phyloP scores from a whole-genome alignment of 2,797 vertebrate species.

The Lateolabrax maculatus region DNA sequence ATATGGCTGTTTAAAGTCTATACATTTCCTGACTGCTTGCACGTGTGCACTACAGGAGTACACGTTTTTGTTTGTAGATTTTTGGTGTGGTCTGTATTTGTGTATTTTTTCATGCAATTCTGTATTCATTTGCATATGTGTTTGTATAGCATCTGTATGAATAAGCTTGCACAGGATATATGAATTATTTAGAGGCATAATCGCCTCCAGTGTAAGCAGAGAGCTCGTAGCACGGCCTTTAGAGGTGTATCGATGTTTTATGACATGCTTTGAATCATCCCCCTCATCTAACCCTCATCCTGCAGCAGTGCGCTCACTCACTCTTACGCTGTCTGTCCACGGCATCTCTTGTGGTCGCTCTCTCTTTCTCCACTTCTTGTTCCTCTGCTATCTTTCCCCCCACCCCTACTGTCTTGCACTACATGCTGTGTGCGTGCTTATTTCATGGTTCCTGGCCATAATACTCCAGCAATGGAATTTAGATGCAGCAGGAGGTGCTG shows the following conservation, averaged over 20 bases:
- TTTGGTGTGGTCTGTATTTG: neutral
- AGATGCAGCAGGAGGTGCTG: constrained; percentile 57
- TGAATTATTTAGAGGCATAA: constrained; percentile 78
- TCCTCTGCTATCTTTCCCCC: neutral
- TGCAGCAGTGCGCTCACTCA: constrained; percentile 41
- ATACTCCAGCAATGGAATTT: constrained; percentile 66
- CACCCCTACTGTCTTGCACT: constrained; percentile 12
- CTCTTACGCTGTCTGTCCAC: constrained; percentile 32
- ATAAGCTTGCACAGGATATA: constrained; percentile 35
- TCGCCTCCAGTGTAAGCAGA: constrained; percentile 65
- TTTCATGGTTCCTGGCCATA: constrained; percentile 63
- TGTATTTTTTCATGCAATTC: neutral
- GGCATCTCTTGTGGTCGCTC: neutral
- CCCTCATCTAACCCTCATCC: constrained; percentile 51
- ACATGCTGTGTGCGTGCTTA: constrained; percentile 23
- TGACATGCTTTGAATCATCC: constrained; percentile 75
- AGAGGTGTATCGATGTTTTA: constrained; percentile 77
- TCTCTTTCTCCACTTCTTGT: neutral
- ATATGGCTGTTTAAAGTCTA: too few relatives aligned
- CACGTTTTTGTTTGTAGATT: neutral
- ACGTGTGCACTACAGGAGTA: neutral
- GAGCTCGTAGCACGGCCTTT: constrained; percentile 50
- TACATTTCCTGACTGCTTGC: neutral
- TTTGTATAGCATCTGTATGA: constrained; percentile 36
- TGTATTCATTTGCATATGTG: constrained; percentile 26